Base-by-base conservation (phyloP, 1,140 invertebrate genomes). In the Aphaenogaster rudis region DNA sequence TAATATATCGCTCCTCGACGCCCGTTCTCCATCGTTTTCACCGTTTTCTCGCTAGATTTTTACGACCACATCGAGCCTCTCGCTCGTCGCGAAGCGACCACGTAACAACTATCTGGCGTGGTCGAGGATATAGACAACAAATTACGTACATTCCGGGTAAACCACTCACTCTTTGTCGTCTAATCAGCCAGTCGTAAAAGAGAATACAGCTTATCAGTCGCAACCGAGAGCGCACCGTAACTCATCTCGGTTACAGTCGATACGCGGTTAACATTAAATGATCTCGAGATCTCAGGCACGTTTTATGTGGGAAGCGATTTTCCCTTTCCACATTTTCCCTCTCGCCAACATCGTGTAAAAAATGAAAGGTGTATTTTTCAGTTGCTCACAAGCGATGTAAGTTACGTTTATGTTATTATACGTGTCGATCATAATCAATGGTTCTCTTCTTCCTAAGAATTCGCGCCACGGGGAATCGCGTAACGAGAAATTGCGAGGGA, bases 1-100 rank as follows among this genome's bases (percentile, higher is more conserved):
- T 88, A 88, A 87, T 88, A 88, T 76, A 86, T 88, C 45, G 66
- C 74, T 42, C 77, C 33, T 52, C 39, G 45, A 21, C 42, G 66
- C 13, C 50, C 42, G 71, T 13, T 33, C 28, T 71, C 59, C 67
- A 64, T 77, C n/a, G 52, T 74, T 82, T 74, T 61, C 67, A 61
- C 54, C 39, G 33, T 61, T 84, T 84, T 72, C 69, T 42, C 80
- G 8, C 54, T 48, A 39, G 28, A 84, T 84, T 84, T 84, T 84
- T 84, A 74, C 28, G 79, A 71, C 39, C 79, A 28, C 28, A 59
- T 13, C 45, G 78, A 21, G 36, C 4, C 33, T 45, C 66, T 72
- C 52, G 57, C 42, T 13, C 76, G 11, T 69, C 67, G 79, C 39
- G 66, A 45, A 28, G 28, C 67, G 9, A 74, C 54, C 67, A 50